phyloP scores from a whole-genome alignment of 2,113 vertebrate genomes.

The Athene noctua region DNA sequence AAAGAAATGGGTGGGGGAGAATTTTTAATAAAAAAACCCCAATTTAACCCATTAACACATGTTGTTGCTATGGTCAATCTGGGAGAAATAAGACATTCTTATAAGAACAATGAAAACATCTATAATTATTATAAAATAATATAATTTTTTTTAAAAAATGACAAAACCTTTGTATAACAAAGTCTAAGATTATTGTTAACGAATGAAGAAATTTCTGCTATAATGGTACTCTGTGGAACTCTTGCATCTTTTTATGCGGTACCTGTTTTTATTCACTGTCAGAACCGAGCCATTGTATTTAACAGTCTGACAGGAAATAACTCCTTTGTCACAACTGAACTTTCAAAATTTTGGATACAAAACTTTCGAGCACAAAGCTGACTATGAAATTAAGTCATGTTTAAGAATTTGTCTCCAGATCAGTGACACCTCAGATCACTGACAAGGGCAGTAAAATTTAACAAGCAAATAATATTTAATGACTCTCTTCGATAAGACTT shows the following conservation, averaged over 20 bases:
- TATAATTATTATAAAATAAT: neutral
- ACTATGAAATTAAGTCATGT: neutral
- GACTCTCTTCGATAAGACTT: neutral
- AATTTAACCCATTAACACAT: neutral
- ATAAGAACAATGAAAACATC: neutral
- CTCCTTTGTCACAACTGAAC: neutral
- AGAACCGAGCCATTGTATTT: neutral
- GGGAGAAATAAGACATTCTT: neutral
- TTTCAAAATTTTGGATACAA: neutral
- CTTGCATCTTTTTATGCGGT: neutral
- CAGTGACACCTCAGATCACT: neutral
- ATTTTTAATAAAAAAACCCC: neutral
- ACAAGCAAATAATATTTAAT: conserved; percentile 22
- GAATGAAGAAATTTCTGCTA: neutral
- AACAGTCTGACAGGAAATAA: neutral
- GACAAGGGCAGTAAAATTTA: conserved; percentile 11
- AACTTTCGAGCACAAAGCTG: neutral
- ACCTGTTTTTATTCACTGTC: neutral
- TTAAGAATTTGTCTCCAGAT: neutral
- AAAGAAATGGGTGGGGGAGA: neutral
- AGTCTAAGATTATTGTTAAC: neutral
- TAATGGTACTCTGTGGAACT: neutral
- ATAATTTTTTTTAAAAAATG: neutral
- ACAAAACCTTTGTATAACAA: neutral
- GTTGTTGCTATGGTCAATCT: neutral